These are phyloP conservation scores for Gouania willdenowi DNA, from an alignment of 2,797 vertebrate genomes.

Conservation along the genomic window DNA sequence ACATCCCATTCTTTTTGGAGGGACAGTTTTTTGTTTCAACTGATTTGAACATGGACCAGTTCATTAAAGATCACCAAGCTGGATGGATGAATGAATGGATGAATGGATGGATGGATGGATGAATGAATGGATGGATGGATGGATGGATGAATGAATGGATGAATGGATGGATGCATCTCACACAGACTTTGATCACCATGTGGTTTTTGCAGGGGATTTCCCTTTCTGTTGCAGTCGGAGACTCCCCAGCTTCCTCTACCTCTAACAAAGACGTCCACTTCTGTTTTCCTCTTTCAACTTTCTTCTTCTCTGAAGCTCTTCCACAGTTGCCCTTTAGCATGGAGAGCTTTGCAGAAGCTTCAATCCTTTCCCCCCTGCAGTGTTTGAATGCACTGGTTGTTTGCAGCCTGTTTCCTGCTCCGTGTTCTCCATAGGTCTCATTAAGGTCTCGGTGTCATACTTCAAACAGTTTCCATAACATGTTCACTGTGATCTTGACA, in stretches of 20 bases:
- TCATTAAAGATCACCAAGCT: too few relatives aligned
- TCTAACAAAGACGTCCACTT: slow-evolving; percentile 14
- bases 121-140: too few relatives aligned
- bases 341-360: slow-evolving; percentile 8
- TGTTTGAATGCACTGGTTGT: slow-evolving; percentile 53
- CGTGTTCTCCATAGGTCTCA: slow-evolving; percentile 29
- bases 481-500: slow-evolving; percentile 19
- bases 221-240: slow-evolving; percentile 29
- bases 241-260: slow-evolving; percentile 19
- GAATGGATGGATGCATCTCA: too few relatives aligned
- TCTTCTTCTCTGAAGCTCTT: slow-evolving; percentile 28
- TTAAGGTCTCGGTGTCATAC: slow-evolving; percentile 35
- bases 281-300: slow-evolving; percentile 4
- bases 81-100: too few relatives aligned
- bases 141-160: too few relatives aligned
- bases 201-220: slow-evolving; percentile 44
- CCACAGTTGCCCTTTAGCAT: slow-evolving; percentile 34
- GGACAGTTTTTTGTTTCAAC: too few relatives aligned
- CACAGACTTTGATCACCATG: slow-evolving; percentile 34
- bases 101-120: too few relatives aligned
- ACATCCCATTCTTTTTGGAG: too few relatives aligned
- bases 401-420: slow-evolving; percentile 25
- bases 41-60: too few relatives aligned
- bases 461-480: slow-evolving; percentile 40
- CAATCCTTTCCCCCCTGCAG: slow-evolving; percentile 7